These are phyloP conservation scores for Gorsachius magnificus DNA, from an alignment of 2,797 vertebrate genomes.

Conservation along the genomic window DNA sequence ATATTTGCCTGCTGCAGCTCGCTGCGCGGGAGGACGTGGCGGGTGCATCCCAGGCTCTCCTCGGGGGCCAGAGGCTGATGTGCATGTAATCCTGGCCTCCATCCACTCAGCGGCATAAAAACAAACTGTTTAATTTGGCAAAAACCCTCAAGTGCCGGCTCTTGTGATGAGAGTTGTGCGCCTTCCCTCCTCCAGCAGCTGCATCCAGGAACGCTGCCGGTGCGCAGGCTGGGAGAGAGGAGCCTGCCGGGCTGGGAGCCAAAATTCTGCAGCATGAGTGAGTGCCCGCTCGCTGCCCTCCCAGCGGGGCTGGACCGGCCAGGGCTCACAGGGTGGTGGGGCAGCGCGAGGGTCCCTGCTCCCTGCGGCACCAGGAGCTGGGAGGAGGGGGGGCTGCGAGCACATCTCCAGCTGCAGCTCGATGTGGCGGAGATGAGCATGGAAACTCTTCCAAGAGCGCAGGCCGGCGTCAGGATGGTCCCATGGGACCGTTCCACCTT, in stretches of 20 bases:
- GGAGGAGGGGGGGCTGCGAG: not conserved
- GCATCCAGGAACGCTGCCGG: accelerated
- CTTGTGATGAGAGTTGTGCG: accelerated
- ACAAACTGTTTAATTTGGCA: constrained; percentile 1
- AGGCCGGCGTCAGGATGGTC: not conserved
- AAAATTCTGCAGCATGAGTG: too few relatives aligned
- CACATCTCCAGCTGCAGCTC: accelerated
- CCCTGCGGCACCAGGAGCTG: accelerated
- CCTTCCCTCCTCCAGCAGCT: not conserved
- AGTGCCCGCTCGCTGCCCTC: accelerated
- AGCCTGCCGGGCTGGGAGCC: not conserved
- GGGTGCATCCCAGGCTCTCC: not conserved
- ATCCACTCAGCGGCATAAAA: not conserved
- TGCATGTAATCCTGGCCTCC: not conserved
- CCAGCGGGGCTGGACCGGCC: accelerated
- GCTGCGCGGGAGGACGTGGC: not conserved
- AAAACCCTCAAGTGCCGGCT: not conserved
- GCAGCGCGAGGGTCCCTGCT: not conserved
- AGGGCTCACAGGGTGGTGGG: not conserved
- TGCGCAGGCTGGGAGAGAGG: not conserved
- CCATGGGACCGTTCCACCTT: accelerated
- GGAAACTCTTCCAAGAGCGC: not conserved
- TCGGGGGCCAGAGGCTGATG: not conserved
- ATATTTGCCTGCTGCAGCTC: not conserved
- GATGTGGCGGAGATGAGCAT: accelerated